Base-by-base conservation (phyloP, 2,888 invertebrate species). In the Piscicola geometra region DNA sequence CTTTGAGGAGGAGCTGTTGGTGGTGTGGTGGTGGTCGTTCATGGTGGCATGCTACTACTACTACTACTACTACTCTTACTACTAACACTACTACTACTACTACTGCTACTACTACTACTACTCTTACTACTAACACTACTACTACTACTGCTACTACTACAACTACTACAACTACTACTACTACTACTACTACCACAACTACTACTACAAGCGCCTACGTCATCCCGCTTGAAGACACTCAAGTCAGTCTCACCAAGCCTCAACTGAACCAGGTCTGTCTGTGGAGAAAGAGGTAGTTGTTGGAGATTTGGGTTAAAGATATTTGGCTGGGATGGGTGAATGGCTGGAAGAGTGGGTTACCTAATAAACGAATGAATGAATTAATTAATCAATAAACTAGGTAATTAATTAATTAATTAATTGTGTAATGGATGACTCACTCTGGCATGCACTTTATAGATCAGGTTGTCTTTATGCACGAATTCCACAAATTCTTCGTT, bases 1-100 rank as follows among this genome's bases (percentile, higher is more conserved):
- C 89, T 76, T 88, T 87, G 78, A 88, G 82, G 33, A 89, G 78
- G 18, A 87, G 80, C 89, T 89, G 25, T n/a, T 18, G 50, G 30
- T 28, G 5, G n/a, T 5, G n/a, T 28, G n/a, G 64, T 30, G 30
- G 64, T 12, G 9, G 30, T 9, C n/a, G 64, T 12, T 64, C 3
- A 21, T 64, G n/a, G 15, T 41, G 41, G 9, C 5, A 41, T 41
- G n/a, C 5, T 5, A n/a, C 30, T 9, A 21, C 64, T 5, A 30
- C 9, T 64, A 64, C 9, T 28, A 64, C n/a, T 5, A 28, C 30
- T 12, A 28, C n/a, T 12, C 5, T n/a, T 12, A 64, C n/a, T 12
- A 64, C 30, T 12, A 64, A 5, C 5, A 64, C 5, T 12, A 64
- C n/a, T 12, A 28, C 3, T 12, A 30, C 30, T 12, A 64, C 25